Percentiles rank a stretch among this genome's conserved stretches.
Evolutionary conservation across 2,113 vertebrate genomes (phyloP).

Genomic region (Monopterus albus): DNA sequence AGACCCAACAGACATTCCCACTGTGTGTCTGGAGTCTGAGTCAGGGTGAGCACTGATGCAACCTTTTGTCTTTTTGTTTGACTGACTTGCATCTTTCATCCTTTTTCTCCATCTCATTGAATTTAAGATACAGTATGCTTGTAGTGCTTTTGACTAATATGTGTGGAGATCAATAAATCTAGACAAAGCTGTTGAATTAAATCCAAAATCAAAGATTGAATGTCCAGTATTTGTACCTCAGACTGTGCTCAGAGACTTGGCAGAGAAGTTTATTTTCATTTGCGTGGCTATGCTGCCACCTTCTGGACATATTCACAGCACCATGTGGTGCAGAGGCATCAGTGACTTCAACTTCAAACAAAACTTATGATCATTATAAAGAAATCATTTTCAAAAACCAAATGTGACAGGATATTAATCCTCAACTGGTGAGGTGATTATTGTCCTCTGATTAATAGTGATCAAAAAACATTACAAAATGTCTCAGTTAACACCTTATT

Average conservation of each 20-base stretch:
- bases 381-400: too few species aligned
- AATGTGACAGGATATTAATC: too few species aligned
- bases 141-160: constrained; percentile 12
- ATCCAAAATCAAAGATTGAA: constrained; percentile 18
- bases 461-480: too few species aligned
- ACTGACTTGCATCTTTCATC: neutral
- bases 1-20: constrained; percentile 91
- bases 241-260: neutral
- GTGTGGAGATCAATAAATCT: constrained; percentile 1
- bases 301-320: constrained; percentile 42
- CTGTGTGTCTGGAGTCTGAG: constrained; percentile 95
- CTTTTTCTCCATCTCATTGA: neutral
- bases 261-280: constrained; percentile 6
- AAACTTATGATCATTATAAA: neutral
- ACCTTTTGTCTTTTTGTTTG: constrained; percentile 2
- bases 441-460: too few species aligned
- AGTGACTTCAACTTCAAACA: neutral
- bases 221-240: too few species aligned
- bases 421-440: neutral
- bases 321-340: neutral
- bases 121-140: constrained; percentile 1
- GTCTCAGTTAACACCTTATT: too few species aligned
- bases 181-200: neutral
- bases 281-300: constrained; percentile 61
- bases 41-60: constrained; percentile 85